A percentile compares a stretch with the other conserved stretches of the same genome.
These are phyloP conservation scores for Loris lydekkerianus DNA, from an alignment of 2,797 vertebrate genomes.

Conservation along the genomic window DNA sequence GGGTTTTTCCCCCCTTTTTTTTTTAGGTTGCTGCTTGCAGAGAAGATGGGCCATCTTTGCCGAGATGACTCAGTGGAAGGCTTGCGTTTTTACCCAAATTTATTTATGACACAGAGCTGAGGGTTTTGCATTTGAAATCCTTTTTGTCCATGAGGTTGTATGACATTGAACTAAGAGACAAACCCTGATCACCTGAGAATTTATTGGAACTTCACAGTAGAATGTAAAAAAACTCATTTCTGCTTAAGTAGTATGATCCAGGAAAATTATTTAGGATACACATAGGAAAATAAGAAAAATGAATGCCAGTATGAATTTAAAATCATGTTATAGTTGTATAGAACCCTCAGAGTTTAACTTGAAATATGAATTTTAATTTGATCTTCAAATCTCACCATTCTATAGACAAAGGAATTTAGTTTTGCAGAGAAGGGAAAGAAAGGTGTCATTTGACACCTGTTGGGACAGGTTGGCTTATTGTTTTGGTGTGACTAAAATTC, in stretches of 20 bases:
- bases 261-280: conserved; percentile 58
- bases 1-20: conserved; percentile 6
- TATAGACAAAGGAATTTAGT: conserved; percentile 41
- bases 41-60: conserved; percentile 99
- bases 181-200: conserved; percentile 71
- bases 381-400: conserved; percentile 11
- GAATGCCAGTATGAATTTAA: conserved; percentile 49
- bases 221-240: conserved; percentile 75
- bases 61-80: conserved; percentile 99
- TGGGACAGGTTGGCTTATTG: conserved; percentile 4
- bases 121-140: conserved; percentile 51
- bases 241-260: conserved; percentile 69
- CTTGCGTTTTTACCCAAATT: conserved; percentile 97
- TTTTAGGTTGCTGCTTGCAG: conserved; percentile 95
- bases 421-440: not conserved
- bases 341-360: conserved; percentile 15
- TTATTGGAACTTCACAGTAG: conserved; percentile 68
- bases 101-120: conserved; percentile 93
- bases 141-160: conserved; percentile 37
- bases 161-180: conserved; percentile 62
- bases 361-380: conserved; percentile 65
- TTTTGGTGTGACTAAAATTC: conserved; percentile 56
- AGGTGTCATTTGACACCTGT: not conserved
- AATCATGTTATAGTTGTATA: conserved; percentile 43
- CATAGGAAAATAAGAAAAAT: conserved; percentile 69